Evolutionary conservation across 1,140 invertebrate species (phyloP).

Genomic region (Medauroidea extradentata): DNA sequence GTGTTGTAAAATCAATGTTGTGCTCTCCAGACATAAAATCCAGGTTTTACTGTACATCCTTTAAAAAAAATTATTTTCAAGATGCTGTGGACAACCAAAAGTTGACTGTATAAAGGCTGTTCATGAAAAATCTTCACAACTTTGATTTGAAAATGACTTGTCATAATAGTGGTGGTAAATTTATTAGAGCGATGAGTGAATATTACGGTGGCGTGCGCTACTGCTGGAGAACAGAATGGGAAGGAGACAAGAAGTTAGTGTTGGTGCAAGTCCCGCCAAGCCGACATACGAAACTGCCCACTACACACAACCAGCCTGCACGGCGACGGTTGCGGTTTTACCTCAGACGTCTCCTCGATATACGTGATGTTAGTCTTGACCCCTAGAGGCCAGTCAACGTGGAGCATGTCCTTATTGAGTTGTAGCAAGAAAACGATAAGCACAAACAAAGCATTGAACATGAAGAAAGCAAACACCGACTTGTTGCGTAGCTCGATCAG

Average conservation of each 20-base stretch:
- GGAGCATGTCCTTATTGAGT: slow-evolving; percentile 94
- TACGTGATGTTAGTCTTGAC: slow-evolving; percentile 93
- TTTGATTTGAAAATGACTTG: too few species aligned
- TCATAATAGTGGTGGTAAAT: too few species aligned
- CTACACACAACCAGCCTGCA: slow-evolving; percentile 2
- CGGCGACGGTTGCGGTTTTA: slow-evolving; percentile 35
- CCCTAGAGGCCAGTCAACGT: slow-evolving; percentile 91
- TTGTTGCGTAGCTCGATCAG: slow-evolving; percentile 92
- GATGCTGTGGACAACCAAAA: too few species aligned
- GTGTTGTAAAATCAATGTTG: too few species aligned
- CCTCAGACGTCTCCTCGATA: slow-evolving; percentile 85
- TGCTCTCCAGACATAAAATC: too few species aligned
- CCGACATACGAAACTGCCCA: slow-evolving; percentile 14
- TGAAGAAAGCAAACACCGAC: slow-evolving; percentile 96
- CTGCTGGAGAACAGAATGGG: neutral
- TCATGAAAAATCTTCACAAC: too few species aligned
- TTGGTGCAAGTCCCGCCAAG: neutral
- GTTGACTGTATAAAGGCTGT: too few species aligned
- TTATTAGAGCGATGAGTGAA: too few species aligned
- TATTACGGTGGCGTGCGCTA: too few species aligned
- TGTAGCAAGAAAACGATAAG: slow-evolving; percentile 97
- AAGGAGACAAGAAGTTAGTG: neutral
- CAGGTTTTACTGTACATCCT: too few species aligned
- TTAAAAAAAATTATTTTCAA: too few species aligned
- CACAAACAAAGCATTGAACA: slow-evolving; percentile 99